Base-by-base conservation (phyloP, 2,797 vertebrate genomes). In the Micrastur ruficollis region DNA sequence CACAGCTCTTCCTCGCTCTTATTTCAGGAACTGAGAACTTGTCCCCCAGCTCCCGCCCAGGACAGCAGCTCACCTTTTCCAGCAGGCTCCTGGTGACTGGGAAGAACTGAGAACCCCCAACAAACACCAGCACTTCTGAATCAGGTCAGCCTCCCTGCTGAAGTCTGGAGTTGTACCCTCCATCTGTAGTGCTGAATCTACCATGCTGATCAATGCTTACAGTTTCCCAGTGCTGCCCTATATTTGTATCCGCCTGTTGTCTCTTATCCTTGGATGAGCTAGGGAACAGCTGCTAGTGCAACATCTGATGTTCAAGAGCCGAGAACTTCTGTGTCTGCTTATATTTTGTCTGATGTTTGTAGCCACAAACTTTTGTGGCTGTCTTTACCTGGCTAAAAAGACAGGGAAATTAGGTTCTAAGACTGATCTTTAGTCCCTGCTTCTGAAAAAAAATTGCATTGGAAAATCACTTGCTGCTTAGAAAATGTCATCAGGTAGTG, bases 121-220 rank as follows among this genome's bases (percentile, higher is more conserved):
- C 4, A 29, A 87, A 53, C 3, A 14, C 14, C 44, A 53, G 26
- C 16, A 65, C 23, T 11, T 19, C 65, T 68, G 73, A 53, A 20
- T 34, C n/a, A 26, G 52, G 61, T 23, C 58, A 25, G 23, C 52
- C 29, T 81, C 9, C 12, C 46, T 67, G 52, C 44, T 63, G 44
- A 67, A 31, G 29, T 56, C 31, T 79, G 18, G 26, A 49, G 21
- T 9, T 72, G 14, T 7, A 40, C 5, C 38, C 36, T 79, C 49
- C 3, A 1, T 18, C 31, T 31, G 16, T 31, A 29, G 8, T 26
- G 47, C 49, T 80, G 61, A 83, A 56, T 22, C 32, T 32, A 23
- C 47, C 0, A 0, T 4, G 6, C 42, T 85, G 34, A 19, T 20
- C 34, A 73, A 4, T 4, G 23, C 18, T 52, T 27, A 46, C 5